Evolutionary conservation across 2,113 vertebrate genomes (phyloP).

Genomic region (Polyodon spathula): DNA sequence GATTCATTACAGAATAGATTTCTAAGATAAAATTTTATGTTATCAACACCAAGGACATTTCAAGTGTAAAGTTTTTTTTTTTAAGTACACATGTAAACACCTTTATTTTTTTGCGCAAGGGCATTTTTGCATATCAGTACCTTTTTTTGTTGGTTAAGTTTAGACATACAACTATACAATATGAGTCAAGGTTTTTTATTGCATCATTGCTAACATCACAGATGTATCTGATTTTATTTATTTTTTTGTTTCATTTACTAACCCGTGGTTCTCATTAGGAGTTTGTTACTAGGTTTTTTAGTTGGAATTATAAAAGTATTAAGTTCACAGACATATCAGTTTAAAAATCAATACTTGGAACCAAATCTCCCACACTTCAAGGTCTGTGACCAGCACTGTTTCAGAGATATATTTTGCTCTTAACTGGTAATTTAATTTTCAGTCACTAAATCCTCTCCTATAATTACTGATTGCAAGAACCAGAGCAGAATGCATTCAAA

Average conservation of each 20-base stretch:
- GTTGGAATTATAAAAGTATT: constrained; percentile 76
- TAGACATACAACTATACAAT: neutral
- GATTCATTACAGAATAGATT: no score
- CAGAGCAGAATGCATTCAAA: constrained; percentile 48
- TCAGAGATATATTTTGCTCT: neutral
- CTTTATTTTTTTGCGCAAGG: constrained; percentile 6
- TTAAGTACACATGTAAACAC: constrained; percentile 7
- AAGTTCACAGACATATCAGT: constrained; percentile 68
- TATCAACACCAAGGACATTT: no score
- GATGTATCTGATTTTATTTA: constrained; percentile 12
- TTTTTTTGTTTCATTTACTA: constrained; percentile 20
- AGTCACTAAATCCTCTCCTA: constrained; percentile 66
- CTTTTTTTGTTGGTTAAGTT: neutral
- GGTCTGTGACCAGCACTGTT: neutral
- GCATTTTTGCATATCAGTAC: no score
- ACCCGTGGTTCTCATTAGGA: constrained; percentile 58
- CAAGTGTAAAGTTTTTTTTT: no score
- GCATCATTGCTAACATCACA: neutral
- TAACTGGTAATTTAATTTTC: constrained; percentile 69
- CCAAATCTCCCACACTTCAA: constrained; percentile 56
- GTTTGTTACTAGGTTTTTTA: constrained; percentile 66
- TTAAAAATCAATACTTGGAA: constrained; percentile 73
- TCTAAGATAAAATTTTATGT: no score
- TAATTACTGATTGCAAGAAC: constrained; percentile 68
- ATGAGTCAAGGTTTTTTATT: neutral